phyloP scores from a whole-genome alignment of 2,113 vertebrate species.

The Fulmarus glacialis region DNA sequence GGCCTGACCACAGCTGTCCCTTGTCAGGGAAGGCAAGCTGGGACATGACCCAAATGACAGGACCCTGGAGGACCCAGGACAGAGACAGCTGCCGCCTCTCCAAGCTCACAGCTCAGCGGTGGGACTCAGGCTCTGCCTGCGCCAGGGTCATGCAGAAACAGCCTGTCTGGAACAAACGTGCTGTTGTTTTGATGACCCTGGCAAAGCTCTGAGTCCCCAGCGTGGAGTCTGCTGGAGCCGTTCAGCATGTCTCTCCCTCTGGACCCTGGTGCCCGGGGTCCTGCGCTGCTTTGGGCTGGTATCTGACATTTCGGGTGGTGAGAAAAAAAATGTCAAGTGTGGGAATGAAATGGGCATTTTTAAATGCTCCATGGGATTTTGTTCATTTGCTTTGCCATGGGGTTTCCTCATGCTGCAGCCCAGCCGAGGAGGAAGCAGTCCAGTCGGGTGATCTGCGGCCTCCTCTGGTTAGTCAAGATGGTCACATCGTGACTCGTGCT shows the following conservation, averaged over 20 bases:
- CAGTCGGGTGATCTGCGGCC: background rate
- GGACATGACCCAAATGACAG: rapidly evolving
- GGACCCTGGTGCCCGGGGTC: background rate
- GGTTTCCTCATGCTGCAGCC: background rate
- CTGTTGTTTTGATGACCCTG: background rate
- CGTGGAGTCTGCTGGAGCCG: rapidly evolving
- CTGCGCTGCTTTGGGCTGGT: background rate
- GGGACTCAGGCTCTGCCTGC: background rate
- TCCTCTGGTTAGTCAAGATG: background rate
- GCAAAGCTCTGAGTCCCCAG: background rate
- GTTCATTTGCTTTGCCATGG: background rate
- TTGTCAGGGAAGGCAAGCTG: background rate
- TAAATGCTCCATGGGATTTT: background rate
- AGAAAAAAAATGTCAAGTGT: background rate
- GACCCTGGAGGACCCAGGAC: background rate
- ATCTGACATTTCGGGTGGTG: rapidly evolving
- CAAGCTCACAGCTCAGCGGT: background rate
- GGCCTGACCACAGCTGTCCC: background rate
- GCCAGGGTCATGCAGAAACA: background rate
- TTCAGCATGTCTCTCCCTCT: background rate
- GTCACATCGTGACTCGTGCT: background rate
- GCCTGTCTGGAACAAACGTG: background rate
- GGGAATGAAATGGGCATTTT: background rate
- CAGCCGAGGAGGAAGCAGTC: background rate
- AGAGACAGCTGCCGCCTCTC: rapidly evolving